phyloP scores from a whole-genome alignment of 2,888 invertebrate species.

The Thalpophila matura region DNA sequence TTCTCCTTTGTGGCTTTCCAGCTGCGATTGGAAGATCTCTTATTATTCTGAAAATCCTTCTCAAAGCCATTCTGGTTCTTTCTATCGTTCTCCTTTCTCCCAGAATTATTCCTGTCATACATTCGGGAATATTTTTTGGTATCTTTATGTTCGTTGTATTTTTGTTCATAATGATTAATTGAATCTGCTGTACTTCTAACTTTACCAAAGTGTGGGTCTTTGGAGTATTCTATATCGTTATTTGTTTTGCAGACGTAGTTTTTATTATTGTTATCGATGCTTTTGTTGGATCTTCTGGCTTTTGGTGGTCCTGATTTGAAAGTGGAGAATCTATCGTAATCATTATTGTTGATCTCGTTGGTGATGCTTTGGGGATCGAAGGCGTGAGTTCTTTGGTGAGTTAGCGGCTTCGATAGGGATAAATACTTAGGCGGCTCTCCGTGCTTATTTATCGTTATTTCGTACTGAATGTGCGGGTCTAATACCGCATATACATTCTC shows the following conservation, averaged over 20 bases:
- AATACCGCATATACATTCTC: conserved; percentile 90
- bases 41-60: conserved; percentile 65
- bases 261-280: conserved; percentile 69
- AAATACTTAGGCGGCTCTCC: conserved; percentile 89
- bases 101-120: conserved; percentile 81
- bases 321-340: conserved; percentile 75
- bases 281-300: conserved; percentile 80
- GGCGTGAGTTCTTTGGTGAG: conserved; percentile 88
- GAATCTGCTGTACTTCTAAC: conserved; percentile 67
- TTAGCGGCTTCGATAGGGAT: conserved; percentile 88
- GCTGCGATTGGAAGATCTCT: conserved; percentile 74
- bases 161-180: conserved; percentile 67
- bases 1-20: conserved; percentile 68
- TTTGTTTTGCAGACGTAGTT: conserved; percentile 80
- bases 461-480: conserved; percentile 90
- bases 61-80: conserved; percentile 64
- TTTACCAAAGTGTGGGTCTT: conserved; percentile 82
- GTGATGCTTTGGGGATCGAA: conserved; percentile 79
- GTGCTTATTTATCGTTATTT: conserved; percentile 89
- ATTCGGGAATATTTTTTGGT: conserved; percentile 75
- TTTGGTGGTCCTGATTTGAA: conserved; percentile 79
- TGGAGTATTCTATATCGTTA: conserved; percentile 84
- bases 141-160: conserved; percentile 73
- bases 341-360: conserved; percentile 82
- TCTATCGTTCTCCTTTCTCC: conserved; percentile 64